These are phyloP conservation scores for Myopa tessellatipennis DNA, from an alignment of 2,888 invertebrate species.

Conservation along the genomic window DNA sequence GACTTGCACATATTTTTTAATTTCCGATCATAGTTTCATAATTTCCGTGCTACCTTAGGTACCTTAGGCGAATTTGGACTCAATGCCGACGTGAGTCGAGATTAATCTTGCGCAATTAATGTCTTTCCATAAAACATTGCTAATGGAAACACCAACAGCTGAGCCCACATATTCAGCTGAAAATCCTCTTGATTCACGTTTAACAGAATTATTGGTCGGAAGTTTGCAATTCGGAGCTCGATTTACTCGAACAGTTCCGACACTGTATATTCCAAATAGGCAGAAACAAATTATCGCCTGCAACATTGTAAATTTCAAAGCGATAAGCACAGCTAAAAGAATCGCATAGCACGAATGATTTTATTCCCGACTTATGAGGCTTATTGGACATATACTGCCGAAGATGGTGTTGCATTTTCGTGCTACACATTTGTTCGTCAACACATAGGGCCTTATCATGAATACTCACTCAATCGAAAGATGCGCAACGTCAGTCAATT, in stretches of 20 bases:
- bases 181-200: slow-evolving; percentile 13
- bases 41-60: slow-evolving; percentile 27
- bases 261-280: slow-evolving; percentile 34
- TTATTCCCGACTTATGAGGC: slow-evolving; percentile 37
- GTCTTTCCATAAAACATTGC: slow-evolving; percentile 36
- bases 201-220: slow-evolving; percentile 10
- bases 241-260: slow-evolving; percentile 30
- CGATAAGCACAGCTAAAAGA: slow-evolving; percentile 40
- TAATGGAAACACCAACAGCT: slow-evolving; percentile 29
- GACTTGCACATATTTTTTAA: no score
- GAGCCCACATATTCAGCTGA: slow-evolving; percentile 23
- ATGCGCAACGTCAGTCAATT: no score
- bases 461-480: no score
- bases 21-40: slow-evolving; percentile 29
- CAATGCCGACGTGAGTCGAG: slow-evolving; percentile 78
- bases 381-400: slow-evolving; percentile 29
- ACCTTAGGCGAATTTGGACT: slow-evolving; percentile 69
- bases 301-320: slow-evolving; percentile 43
- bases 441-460: neutral
- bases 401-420: slow-evolving; percentile 21
- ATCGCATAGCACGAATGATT: slow-evolving; percentile 40
- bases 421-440: slow-evolving; percentile 22
- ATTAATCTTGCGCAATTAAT: slow-evolving; percentile 70
- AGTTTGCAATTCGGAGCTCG: slow-evolving; percentile 35
- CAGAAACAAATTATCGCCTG: slow-evolving; percentile 42